Percentiles rank a stretch among this genome's conserved stretches.
These are phyloP conservation scores for Microcebus ravelobensis DNA, from an alignment of 2,113 vertebrate genomes.

Conservation along the genomic window DNA sequence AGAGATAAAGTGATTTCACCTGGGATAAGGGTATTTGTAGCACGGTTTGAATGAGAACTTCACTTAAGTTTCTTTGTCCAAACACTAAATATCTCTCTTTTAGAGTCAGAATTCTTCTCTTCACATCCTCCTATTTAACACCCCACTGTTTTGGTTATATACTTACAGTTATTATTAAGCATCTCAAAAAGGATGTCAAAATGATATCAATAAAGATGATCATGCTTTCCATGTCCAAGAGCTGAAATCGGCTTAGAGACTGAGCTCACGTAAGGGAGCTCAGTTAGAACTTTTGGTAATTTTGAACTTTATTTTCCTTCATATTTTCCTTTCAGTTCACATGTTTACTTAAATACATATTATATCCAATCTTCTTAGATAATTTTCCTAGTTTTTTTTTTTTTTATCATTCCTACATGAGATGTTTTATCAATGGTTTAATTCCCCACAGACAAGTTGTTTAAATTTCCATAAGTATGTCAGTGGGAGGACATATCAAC, in stretches of 20 bases:
- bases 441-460: neutral
- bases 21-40: neutral
- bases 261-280: neutral
- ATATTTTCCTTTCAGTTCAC: neutral
- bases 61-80: neutral
- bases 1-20: neutral
- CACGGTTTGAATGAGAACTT: neutral
- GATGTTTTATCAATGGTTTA: neutral
- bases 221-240: neutral
- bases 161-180: neutral
- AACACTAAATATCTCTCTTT: neutral
- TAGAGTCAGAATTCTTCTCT: neutral
- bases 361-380: neutral
- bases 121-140: neutral
- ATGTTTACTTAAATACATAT: neutral
- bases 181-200: neutral
- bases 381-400: neutral
- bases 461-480: neutral
- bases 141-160: neutral
- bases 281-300: neutral
- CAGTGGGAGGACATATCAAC: neutral
- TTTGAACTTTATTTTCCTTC: neutral
- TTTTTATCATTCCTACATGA: conserved; percentile 24
- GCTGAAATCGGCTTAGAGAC: conserved; percentile 34
- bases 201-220: neutral